These are phyloP conservation scores for Melanostoma mellinum DNA, from an alignment of 2,888 invertebrate genomes.

Conservation along the genomic window DNA sequence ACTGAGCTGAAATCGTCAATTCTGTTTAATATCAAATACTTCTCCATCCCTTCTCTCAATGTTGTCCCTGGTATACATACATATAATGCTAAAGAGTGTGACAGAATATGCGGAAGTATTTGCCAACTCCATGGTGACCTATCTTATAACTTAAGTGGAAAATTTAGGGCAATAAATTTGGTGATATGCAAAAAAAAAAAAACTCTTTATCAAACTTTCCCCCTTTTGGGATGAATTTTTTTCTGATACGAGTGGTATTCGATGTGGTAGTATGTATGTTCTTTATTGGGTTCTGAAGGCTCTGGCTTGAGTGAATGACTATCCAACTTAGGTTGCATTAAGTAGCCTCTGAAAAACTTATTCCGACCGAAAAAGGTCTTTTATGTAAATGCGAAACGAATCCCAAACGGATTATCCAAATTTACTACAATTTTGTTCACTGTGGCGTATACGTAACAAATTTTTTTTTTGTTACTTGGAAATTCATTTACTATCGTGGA, in stretches of 20 bases:
- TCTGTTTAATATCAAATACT: no score
- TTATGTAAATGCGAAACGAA: constrained; percentile 5
- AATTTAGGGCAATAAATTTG: constrained; percentile 28
- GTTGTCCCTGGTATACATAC: no score
- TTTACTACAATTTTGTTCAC: constrained; percentile 10
- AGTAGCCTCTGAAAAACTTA: background rate
- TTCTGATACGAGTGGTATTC: no score
- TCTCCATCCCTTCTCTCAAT: no score
- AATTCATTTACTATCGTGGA: background rate
- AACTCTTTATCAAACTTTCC: background rate
- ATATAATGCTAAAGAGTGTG: no score
- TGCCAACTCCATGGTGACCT: constrained; percentile 11
- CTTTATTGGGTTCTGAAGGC: no score
- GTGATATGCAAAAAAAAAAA: constrained; percentile 10
- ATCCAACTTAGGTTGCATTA: background rate
- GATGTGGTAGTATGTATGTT: no score
- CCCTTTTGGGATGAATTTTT: background rate
- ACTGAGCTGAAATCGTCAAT: background rate
- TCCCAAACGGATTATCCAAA: constrained; percentile 2
- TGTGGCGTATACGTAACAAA: constrained; percentile 10
- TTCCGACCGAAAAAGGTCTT: background rate
- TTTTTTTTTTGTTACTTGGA: background rate
- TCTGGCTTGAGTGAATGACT: background rate
- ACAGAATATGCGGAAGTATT: background rate
- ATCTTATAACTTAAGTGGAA: background rate